Evolutionary conservation across 2,797 vertebrate genomes (phyloP).

Genomic region (Labroides dimidiatus): DNA sequence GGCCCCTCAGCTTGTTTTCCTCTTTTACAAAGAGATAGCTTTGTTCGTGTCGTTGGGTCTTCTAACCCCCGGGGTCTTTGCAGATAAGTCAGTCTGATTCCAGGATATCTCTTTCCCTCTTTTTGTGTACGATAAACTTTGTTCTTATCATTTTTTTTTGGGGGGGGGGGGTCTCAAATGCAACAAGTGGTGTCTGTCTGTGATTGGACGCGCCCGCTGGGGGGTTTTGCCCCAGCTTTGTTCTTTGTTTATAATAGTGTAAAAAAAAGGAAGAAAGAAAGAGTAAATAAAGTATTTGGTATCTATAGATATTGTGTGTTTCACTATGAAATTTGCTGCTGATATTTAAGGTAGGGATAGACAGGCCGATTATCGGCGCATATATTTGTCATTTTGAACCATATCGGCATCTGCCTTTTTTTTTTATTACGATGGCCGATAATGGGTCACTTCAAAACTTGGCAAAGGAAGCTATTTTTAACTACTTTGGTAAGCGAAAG

Average conservation of each 20-base stretch:
- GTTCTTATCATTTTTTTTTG: constrained; percentile 10
- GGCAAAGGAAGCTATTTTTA: too few species aligned
- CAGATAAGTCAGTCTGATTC: constrained; percentile 19
- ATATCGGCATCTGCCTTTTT: too few species aligned
- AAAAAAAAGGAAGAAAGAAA: too few species aligned
- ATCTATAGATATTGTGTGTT: too few species aligned
- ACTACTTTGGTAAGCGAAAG: too few species aligned
- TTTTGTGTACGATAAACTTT: constrained; percentile 29
- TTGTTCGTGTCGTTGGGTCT: constrained; percentile 19
- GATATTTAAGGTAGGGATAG: too few species aligned
- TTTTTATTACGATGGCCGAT: too few species aligned
- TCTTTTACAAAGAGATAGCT: constrained; percentile 26
- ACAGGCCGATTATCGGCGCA: too few species aligned
- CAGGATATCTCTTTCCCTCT: constrained; percentile 9
- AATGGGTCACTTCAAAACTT: too few species aligned
- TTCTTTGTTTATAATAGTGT: not conserved
- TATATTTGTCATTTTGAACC: too few species aligned
- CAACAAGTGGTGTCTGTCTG: not conserved
- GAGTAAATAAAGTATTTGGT: too few species aligned
- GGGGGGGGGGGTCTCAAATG: not conserved
- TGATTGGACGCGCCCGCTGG: constrained; percentile 3
- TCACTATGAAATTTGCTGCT: too few species aligned
- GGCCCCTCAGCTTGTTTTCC: constrained; percentile 24
- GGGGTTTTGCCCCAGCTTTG: not conserved
- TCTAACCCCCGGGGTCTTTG: constrained; percentile 29